A percentile compares a stretch with the other conserved stretches of the same genome.
phyloP scores from a whole-genome alignment of 2,113 vertebrate genomes.

The Mystacornis crossleyi region DNA sequence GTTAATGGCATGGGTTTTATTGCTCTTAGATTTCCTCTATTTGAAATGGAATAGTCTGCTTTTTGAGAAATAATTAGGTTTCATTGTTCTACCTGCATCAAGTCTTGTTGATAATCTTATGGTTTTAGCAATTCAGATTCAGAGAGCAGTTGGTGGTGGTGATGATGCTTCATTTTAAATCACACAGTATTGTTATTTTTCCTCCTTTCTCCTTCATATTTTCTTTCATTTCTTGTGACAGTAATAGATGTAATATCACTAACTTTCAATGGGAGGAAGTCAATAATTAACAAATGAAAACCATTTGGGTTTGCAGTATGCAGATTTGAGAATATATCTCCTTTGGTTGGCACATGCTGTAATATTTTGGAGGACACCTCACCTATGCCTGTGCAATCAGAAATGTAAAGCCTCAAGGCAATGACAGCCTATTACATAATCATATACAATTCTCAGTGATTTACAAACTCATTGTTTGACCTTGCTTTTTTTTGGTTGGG shows the following conservation, averaged over 20 bases:
- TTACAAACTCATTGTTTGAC: constrained; percentile 5
- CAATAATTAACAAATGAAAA: constrained; percentile 9
- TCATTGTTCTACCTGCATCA: constrained; percentile 87
- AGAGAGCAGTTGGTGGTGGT: constrained; percentile 80
- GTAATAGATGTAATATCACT: neutral
- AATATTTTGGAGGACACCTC: neutral
- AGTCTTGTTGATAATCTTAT: constrained; percentile 77
- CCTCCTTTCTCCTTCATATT: neutral
- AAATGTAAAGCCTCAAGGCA: constrained; percentile 1
- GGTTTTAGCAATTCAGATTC: constrained; percentile 83
- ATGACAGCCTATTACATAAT: neutral
- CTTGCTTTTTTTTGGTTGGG: constrained; percentile 13
- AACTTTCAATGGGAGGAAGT: constrained; percentile 15
- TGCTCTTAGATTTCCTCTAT: constrained; percentile 83
- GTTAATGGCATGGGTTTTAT: constrained; percentile 88
- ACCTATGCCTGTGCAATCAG: neutral
- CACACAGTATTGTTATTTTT: constrained; percentile 51
- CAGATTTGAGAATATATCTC: neutral
- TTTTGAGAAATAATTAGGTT: constrained; percentile 92
- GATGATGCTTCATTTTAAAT: constrained; percentile 65
- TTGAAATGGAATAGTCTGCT: constrained; percentile 84
- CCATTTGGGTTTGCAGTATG: neutral
- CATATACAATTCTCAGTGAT: neutral
- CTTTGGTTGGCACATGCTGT: neutral
- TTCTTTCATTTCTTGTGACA: constrained; percentile 37